Evolutionary conservation across 1,140 invertebrate species (phyloP).

Genomic region (Whitmania pigra): DNA sequence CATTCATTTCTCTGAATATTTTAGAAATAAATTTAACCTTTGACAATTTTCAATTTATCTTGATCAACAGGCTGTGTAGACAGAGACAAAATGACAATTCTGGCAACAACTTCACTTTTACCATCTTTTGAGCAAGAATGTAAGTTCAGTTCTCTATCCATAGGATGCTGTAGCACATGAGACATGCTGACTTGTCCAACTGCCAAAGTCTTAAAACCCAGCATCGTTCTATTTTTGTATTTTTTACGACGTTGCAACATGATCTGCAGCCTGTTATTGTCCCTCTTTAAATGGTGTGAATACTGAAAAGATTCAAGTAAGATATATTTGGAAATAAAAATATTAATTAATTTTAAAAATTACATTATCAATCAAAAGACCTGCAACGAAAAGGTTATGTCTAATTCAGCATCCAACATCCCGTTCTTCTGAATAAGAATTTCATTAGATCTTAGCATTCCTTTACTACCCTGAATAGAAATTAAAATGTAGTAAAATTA

Average conservation of each 20-base stretch:
- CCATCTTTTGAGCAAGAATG: constrained; percentile 49
- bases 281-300: constrained; percentile 91
- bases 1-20: too few relatives aligned
- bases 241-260: constrained; percentile 86
- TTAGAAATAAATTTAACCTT: neutral
- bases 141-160: constrained; percentile 77
- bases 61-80: constrained; percentile 86
- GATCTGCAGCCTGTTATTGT: constrained; percentile 77
- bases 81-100: constrained; percentile 62
- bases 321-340: neutral
- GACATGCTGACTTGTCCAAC: constrained; percentile 91
- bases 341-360: neutral
- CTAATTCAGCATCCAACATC: constrained; percentile 72
- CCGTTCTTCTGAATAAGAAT: constrained; percentile 62
- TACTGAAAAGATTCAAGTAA: constrained; percentile 48
- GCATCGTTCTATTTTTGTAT: constrained; percentile 95
- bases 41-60: constrained; percentile 42
- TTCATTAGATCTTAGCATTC: constrained; percentile 83
- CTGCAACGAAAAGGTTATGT: constrained; percentile 78
- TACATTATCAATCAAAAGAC: constrained; percentile 33
- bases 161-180: constrained; percentile 74
- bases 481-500: neutral
- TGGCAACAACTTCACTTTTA: constrained; percentile 53
- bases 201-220: constrained; percentile 94
- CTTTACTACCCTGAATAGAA: constrained; percentile 60